Evolutionary conservation across 2,888 invertebrate genomes (phyloP), one percentile per base, ranked within the genome.

Genomic region (Cephus sareptanus): DNA sequence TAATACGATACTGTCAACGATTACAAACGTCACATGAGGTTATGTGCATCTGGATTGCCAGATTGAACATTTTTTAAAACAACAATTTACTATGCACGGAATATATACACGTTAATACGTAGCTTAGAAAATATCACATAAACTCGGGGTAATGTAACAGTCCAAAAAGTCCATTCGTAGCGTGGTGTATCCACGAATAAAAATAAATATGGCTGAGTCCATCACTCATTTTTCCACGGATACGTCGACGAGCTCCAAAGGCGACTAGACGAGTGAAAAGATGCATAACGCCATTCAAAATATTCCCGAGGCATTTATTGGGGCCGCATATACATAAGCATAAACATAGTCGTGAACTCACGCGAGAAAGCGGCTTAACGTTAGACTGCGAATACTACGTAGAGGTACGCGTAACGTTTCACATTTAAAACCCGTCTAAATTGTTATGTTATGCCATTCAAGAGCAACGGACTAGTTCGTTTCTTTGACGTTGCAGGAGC

Each of bases 201-300:
- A 56, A 56, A 56, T 56, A 56, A 56, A 56, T 23, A 56, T 56
- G 23, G 23, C 56, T 15, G 6, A 56, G 23, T 56, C 56, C 56
- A 56, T 56, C 56, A 23, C 23, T 56, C 71, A 34, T 71, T 71
- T 71, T 71, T 71, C 71, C 71, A 15, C 71, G 71, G 31, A 71
- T 31, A 31, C 71, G 13, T 34, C 71, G 71, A 71, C 71, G 71
- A 56, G 23, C 23, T 23, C 56, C 56, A 56, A 56, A 56, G 71
- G 71, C 71, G 71, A 56, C 71, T 71, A 71, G 74, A 74, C 74
- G 74, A 35, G 34, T 34, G 74, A 74, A 74, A 34, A 74, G 74
- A 74, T 34, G 74, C 74, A 74, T 74, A 74, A 74, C 74, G 74
- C 74, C n/a, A 74, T 74, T 74, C 74, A 74, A 35, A 74, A 35